phyloP scores from a whole-genome alignment of 1,140 invertebrate genomes.

The Drosophila subpulchrella region DNA sequence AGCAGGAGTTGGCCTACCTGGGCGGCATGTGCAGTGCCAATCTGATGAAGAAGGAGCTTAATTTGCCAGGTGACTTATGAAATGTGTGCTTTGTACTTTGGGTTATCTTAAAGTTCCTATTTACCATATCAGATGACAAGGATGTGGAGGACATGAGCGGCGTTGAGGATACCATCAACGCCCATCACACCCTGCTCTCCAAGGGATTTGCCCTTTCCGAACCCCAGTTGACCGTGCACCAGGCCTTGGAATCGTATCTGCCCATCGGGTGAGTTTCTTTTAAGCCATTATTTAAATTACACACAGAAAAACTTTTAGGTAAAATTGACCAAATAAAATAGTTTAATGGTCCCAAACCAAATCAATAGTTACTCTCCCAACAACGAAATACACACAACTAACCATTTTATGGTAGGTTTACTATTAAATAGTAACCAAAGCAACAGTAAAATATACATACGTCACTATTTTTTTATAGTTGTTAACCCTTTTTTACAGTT shows the following conservation, averaged over 20 bases:
- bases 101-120: neutral
- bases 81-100: neutral
- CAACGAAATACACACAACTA: too few species aligned
- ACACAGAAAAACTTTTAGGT: too few species aligned
- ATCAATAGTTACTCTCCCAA: too few species aligned
- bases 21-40: conserved; percentile 95
- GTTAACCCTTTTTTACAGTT: too few species aligned
- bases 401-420: too few species aligned
- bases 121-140: conserved; percentile 87
- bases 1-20: conserved; percentile 95
- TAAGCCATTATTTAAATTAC: neutral
- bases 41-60: conserved; percentile 94
- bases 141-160: conserved; percentile 89
- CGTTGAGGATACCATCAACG: conserved; percentile 90
- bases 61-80: conserved; percentile 87
- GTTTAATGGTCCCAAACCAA: too few species aligned
- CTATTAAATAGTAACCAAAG: too few species aligned
- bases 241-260: conserved; percentile 95
- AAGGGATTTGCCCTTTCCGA: conserved; percentile 96
- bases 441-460: too few species aligned
- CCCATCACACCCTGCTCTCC: conserved; percentile 91
- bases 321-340: too few species aligned
- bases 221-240: conserved; percentile 91
- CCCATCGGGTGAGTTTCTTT: conserved; percentile 91
- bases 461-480: too few species aligned